Evolutionary conservation across 2,797 vertebrate genomes (phyloP).

Genomic region (Bradypodion ventrale): DNA sequence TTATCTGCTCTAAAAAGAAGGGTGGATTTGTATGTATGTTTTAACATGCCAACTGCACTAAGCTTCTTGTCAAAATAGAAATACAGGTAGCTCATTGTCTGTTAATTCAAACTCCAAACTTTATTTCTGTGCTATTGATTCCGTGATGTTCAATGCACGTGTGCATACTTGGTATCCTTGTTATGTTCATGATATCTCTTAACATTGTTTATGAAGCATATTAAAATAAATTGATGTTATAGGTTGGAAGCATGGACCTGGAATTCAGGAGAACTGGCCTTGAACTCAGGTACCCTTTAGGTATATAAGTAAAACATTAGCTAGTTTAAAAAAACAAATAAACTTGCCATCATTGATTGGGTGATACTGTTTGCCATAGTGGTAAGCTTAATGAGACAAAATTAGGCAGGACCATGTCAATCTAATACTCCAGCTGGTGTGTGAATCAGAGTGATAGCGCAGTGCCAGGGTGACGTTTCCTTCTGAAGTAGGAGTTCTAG

Average conservation of each 20-base stretch:
- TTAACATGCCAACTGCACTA: slow-evolving; percentile 23
- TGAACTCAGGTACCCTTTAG: slow-evolving; percentile 12
- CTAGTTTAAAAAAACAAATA: neutral
- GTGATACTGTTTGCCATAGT: neutral
- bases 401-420: neutral
- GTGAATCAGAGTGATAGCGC: slow-evolving; percentile 52
- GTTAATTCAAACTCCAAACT: slow-evolving; percentile 52
- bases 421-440: slow-evolving; percentile 12
- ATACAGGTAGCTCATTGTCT: slow-evolving; percentile 45
- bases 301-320: slow-evolving; percentile 32
- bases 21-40: slow-evolving; percentile 13
- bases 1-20: slow-evolving; percentile 28
- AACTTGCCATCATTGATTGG: neutral
- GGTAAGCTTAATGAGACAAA: neutral
- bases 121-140: neutral
- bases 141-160: neutral
- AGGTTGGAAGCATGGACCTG: slow-evolving; percentile 22
- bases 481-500: slow-evolving; percentile 72
- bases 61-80: slow-evolving; percentile 49
- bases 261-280: slow-evolving; percentile 22
- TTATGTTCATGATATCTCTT: neutral
- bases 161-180: neutral
- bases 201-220: neutral
- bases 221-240: neutral
- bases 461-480: slow-evolving; percentile 75